Evolutionary conservation across 2,888 invertebrate genomes (phyloP).

Genomic region (Eristalis intricaria): DNA sequence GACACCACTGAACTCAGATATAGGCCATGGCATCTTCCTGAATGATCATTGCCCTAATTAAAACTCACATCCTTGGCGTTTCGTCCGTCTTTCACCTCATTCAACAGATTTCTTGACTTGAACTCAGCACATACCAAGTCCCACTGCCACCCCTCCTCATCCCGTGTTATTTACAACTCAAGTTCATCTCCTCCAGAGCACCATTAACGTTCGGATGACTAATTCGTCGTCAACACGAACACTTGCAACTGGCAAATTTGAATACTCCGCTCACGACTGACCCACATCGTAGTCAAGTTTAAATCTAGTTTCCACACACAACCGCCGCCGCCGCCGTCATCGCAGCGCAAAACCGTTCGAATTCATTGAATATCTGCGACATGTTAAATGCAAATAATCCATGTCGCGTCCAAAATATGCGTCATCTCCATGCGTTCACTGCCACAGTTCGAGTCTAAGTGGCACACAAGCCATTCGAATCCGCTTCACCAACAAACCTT

Average conservation of each 20-base stretch:
- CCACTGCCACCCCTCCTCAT: background rate
- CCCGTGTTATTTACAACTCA: background rate
- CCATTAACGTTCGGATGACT: slow-evolving; percentile 33
- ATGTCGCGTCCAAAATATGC: slow-evolving; percentile 32
- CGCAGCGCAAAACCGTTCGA: background rate
- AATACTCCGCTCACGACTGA: slow-evolving; percentile 56
- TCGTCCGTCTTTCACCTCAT: no score
- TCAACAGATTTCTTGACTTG: no score
- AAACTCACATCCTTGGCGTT: background rate
- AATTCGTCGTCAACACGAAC: slow-evolving; percentile 23
- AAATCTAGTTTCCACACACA: slow-evolving; percentile 30
- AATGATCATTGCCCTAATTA: background rate
- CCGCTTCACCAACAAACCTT: background rate
- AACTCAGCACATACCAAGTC: background rate
- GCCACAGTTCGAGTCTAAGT: background rate
- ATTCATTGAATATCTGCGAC: slow-evolving; percentile 30
- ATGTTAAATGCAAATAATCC: slow-evolving; percentile 35
- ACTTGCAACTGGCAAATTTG: slow-evolving; percentile 22
- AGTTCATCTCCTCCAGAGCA: slow-evolving; percentile 28
- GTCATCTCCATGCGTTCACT: slow-evolving; percentile 11
- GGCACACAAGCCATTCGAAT: background rate
- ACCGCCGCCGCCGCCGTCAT: background rate
- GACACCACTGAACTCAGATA: background rate
- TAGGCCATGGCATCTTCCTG: background rate
- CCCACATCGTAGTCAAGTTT: slow-evolving; percentile 36